A percentile compares a stretch with the other conserved stretches of the same genome.
phyloP scores from a whole-genome alignment of 2,113 vertebrate species.

The Oreochromis tanganicae region DNA sequence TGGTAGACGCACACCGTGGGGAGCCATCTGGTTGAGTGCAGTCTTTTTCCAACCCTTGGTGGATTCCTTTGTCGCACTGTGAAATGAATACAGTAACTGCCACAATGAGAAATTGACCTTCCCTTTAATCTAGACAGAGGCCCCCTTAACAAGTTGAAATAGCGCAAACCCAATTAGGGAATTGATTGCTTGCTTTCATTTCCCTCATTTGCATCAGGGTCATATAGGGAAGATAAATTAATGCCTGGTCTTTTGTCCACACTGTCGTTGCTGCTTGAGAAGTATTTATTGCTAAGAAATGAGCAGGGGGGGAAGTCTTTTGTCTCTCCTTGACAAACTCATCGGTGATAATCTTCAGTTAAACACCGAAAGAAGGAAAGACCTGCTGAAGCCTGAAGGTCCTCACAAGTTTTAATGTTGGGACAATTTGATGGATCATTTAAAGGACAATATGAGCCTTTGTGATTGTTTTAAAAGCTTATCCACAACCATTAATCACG shows the following conservation, averaged over 20 bases:
- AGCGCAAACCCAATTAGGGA: constrained; percentile 58
- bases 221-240: constrained; percentile 49
- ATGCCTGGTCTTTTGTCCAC: constrained; percentile 47
- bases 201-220: constrained; percentile 60
- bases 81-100: constrained; percentile 58
- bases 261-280: constrained; percentile 8
- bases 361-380: background rate
- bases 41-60: background rate
- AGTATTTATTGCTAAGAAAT: constrained; percentile 2
- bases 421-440: background rate
- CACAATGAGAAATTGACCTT: constrained; percentile 62
- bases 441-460: background rate
- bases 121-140: constrained; percentile 41
- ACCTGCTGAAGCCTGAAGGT: background rate
- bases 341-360: constrained; percentile 26
- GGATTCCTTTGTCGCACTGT: constrained; percentile 32
- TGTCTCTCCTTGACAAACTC: constrained; percentile 2
- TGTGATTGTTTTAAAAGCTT: background rate
- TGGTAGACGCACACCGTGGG: background rate
- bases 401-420: background rate
- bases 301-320: constrained; percentile 4
- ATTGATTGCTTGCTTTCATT: constrained; percentile 62
- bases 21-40: background rate
- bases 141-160: constrained; percentile 49
- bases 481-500: background rate